A percentile compares a stretch with the other conserved stretches of the same genome.
These are phyloP conservation scores for Meghimatium bilineatum DNA, from an alignment of 2,888 invertebrate genomes.

Conservation along the genomic window DNA sequence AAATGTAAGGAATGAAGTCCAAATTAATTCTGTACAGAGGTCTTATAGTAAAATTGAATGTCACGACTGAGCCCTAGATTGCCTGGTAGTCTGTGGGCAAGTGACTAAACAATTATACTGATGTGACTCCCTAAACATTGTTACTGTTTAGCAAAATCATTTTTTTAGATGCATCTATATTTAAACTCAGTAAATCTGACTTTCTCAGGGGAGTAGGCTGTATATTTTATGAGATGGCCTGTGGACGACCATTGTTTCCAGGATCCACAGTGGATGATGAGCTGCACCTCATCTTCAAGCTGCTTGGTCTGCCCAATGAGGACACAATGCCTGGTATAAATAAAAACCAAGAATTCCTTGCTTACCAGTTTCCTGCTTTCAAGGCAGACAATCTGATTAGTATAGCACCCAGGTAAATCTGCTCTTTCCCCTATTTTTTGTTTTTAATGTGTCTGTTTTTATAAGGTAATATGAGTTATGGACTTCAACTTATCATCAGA, in stretches of 20 bases:
- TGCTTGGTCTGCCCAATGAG: slow-evolving; percentile 78
- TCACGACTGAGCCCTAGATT: too few relatives aligned
- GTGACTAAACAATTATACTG: too few relatives aligned
- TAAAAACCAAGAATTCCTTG: slow-evolving; percentile 78
- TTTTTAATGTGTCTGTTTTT: too few relatives aligned
- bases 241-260: slow-evolving; percentile 82
- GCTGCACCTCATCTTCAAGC: slow-evolving; percentile 80
- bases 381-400: slow-evolving; percentile 78
- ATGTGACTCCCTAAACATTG: too few relatives aligned
- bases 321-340: slow-evolving; percentile 78
- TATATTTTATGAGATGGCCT: slow-evolving; percentile 84
- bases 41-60: too few relatives aligned
- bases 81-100: too few relatives aligned
- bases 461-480: too few relatives aligned
- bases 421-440: too few relatives aligned
- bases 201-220: slow-evolving; percentile 82
- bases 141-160: not conserved
- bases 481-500: too few relatives aligned
- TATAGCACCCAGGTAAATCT: slow-evolving; percentile 79
- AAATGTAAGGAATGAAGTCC: too few relatives aligned
- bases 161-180: not conserved
- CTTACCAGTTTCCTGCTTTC: slow-evolving; percentile 78
- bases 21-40: too few relatives aligned
- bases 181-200: not conserved
- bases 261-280: slow-evolving; percentile 83